Base-by-base conservation (phyloP, 2,888 invertebrate genomes). In the Tinea semifulvella region DNA sequence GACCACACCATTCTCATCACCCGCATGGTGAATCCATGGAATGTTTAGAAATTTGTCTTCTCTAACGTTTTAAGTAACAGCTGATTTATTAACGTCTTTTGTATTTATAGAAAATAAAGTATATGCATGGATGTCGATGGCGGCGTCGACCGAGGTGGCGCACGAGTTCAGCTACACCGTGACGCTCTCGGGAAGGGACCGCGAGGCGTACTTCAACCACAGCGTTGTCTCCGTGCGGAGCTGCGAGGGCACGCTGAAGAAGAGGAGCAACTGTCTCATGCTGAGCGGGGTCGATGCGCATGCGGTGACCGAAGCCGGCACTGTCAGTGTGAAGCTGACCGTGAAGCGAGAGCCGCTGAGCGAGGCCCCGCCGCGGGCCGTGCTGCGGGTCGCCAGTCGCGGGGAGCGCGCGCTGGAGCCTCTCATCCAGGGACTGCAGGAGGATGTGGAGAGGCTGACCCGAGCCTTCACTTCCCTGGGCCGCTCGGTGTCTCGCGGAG, bases 121-220 rank as follows among this genome's bases (percentile, higher is more conserved):
- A 26, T 60, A 57, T 45, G 68, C 76, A 14, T 80, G 77, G 77
- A 48, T 79, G 27, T 63, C 72, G 8, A 80, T 79, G 77, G 77
- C 76, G 2, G 64, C 77, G 5, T 60, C 76, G 1, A 69, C 73
- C 2, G 69, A 68, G 70, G 65, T 77, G 22, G 68, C 80, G 27
- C 65, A 71, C 47, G 65, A 68, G 47, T 79, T 69, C 55, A 60
- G 58, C 46, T 80, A 80, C 53, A 72, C 72, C 1, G 59, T 79
- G 43, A 79, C 76, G 42, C 64, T 80, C 50, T 75, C 77, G 48
- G 80, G 80, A 47, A 75, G 71, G 55, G 77, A 79, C 48, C 64
- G 79, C 38, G 79, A 80, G 63, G 79, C 77, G 45, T 76, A 79
- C 52, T 80, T 80, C 55, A 69, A 74, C 16, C 77, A 80, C 50